A percentile compares a stretch with the other conserved stretches of the same genome.
Conservation (phyloP, 2,113 vertebrate genomes). For the Raja brachyura region DNA sequence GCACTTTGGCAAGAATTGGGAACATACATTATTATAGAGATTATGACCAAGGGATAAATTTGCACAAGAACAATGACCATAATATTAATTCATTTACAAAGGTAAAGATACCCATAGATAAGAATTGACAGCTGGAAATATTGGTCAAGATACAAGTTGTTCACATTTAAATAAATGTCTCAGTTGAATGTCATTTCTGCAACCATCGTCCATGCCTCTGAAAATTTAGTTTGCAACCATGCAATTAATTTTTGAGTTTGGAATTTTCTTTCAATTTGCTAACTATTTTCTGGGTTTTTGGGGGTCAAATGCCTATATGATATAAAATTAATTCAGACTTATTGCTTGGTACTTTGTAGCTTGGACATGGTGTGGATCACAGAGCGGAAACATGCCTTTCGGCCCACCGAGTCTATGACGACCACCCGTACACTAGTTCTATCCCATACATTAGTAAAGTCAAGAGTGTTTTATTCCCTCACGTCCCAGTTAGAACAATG, state of each 20-base stretch:
- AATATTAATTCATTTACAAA: neutral
- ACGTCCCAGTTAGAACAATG: no score
- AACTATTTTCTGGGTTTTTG: neutral
- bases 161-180: no score
- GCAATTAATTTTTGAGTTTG: no score
- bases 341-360: neutral
- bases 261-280: neutral
- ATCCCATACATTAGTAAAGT: no score
- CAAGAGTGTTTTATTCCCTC: no score
- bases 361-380: neutral
- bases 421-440: no score
- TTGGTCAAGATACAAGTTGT: neutral
- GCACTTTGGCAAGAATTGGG: neutral
- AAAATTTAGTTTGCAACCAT: no score
- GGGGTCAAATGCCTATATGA: neutral
- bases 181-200: no score
- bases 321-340: neutral
- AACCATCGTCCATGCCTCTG: no score
- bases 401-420: no score
- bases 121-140: neutral
- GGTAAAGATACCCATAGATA: neutral
- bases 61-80: neutral
- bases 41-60: neutral
- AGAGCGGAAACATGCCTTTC: neutral
- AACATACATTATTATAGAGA: neutral